Conservation (phyloP, 2,113 vertebrate species). For the Ardeotis arabs region DNA sequence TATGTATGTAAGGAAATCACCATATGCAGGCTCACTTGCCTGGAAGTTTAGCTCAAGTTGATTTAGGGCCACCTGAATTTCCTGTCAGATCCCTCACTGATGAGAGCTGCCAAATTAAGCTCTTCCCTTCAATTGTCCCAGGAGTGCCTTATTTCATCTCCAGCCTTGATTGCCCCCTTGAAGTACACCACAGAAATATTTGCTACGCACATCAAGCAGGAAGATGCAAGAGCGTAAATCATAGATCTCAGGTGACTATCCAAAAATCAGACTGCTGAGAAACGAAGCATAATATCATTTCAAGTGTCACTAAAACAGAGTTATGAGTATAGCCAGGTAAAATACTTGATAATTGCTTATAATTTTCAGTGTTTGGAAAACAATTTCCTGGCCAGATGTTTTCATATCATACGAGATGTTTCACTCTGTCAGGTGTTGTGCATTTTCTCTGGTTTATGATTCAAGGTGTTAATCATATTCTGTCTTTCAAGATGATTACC, state of each 20-base stretch:
- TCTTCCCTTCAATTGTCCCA: conserved; percentile 31
- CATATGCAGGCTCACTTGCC: neutral
- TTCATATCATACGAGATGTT: conserved; percentile 52
- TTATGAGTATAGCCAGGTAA: conserved; percentile 57
- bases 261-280: conserved; percentile 51
- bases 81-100: neutral
- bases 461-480: conserved; percentile 59
- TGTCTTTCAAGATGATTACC: conserved; percentile 58
- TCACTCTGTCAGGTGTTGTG: conserved; percentile 26
- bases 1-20: neutral
- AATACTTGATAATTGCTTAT: conserved; percentile 73
- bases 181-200: conserved; percentile 47
- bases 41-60: neutral
- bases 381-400: conserved; percentile 71
- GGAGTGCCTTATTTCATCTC: conserved; percentile 8
- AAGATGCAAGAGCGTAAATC: conserved; percentile 26
- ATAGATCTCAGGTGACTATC: conserved; percentile 33
- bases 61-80: conserved; percentile 34
- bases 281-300: conserved; percentile 31
- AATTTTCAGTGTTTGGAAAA: conserved; percentile 72
- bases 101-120: conserved; percentile 40
- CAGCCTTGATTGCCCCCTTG: conserved; percentile 51
- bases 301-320: conserved; percentile 61
- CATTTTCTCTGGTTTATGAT: conserved; percentile 64
- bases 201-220: conserved; percentile 16